phyloP scores from a whole-genome alignment of 1,140 invertebrate genomes.

The Drosophila neocordata region DNA sequence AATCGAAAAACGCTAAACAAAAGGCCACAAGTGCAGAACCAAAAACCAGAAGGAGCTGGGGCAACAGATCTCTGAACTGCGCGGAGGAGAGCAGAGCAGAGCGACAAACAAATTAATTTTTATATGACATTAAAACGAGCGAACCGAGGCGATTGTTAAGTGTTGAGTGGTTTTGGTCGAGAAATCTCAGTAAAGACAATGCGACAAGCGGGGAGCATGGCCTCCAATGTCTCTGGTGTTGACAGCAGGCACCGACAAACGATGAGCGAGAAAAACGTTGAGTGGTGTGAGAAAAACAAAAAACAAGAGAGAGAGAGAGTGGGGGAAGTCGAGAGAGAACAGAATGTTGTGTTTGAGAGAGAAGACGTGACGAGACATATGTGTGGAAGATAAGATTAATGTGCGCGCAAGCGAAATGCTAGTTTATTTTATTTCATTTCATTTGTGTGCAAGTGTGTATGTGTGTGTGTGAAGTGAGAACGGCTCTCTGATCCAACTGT shows the following conservation, averaged over 20 bases:
- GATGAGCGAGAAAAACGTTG: constrained; percentile 14
- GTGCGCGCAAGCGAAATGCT: constrained; percentile 30
- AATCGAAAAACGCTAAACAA: constrained; percentile 81
- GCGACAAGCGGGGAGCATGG: constrained; percentile 52
- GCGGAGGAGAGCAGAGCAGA: constrained; percentile 14
- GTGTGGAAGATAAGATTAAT: constrained; percentile 77
- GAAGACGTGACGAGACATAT: constrained; percentile 57
- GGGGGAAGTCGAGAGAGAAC: constrained; percentile 30
- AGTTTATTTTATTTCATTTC: neutral
- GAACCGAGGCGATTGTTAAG: constrained; percentile 69
- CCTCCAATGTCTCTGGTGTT: constrained; percentile 43
- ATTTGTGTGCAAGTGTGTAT: neutral
- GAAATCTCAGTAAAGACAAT: constrained; percentile 75
- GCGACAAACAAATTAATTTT: constrained; percentile 81
- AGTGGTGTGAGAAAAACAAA: constrained; percentile 1
- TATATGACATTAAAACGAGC: constrained; percentile 80
- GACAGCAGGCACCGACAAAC: constrained; percentile 31
- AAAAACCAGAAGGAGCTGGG: neutral
- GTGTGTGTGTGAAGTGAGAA: constrained; percentile 22
- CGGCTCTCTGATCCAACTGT: constrained; percentile 63
- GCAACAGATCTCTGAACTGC: constrained; percentile 18
- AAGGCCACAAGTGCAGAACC: constrained; percentile 33
- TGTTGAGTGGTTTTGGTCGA: constrained; percentile 68
- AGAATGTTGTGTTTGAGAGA: neutral
- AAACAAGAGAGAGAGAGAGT: constrained; percentile 31